Evolutionary conservation across 2,888 invertebrate species (phyloP), one percentile per base, ranked within the genome.

Genomic region (Agrotis ipsilon): DNA sequence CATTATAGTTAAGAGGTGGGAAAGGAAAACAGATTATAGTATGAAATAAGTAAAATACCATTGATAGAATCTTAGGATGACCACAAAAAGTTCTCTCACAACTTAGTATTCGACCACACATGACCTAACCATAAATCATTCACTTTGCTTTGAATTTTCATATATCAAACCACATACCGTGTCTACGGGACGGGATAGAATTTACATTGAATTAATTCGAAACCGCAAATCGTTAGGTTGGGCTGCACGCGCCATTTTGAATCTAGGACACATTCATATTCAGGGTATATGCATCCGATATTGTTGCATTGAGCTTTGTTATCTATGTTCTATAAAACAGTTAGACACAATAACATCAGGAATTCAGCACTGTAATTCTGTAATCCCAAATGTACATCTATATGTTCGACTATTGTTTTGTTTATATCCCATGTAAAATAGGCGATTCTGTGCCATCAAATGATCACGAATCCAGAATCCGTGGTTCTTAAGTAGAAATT

Each of bases 221-320:
- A 73, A 58, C 65, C 64, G 71, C 68, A 84, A 72, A 73, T 81
- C 82, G 68, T 52, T 67, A 61, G 68, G 79, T 55, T 77, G 48
- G 24, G 32, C 64, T 21, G 73, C 77, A 55, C 55, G 55, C 54
- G 72, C 62, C 78, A 57, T 78, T 72, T 48, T 21, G 72, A 81
- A 79, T 81, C 62, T 78, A 68, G 79, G 70, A 57, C 82, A 78
- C 70, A 39, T 82, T 80, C 70, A 78, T 75, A 71, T 78, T 82
- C 74, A 71, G 82, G 70, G 68, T 60, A 55, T 39, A 67, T 78
- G 74, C 74, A 78, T 81, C 48, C 51, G 32, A 73, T 70, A 70
- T 81, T 63, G 71, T 78, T 66, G 51, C 48, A 61, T 57, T 61
- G 43, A 14, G 18, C 16, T 77, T 55, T n/a, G 59, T 46, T 27